These are phyloP conservation scores for Dysdera silvatica DNA, from an alignment of 1,140 invertebrate species.

Conservation along the genomic window DNA sequence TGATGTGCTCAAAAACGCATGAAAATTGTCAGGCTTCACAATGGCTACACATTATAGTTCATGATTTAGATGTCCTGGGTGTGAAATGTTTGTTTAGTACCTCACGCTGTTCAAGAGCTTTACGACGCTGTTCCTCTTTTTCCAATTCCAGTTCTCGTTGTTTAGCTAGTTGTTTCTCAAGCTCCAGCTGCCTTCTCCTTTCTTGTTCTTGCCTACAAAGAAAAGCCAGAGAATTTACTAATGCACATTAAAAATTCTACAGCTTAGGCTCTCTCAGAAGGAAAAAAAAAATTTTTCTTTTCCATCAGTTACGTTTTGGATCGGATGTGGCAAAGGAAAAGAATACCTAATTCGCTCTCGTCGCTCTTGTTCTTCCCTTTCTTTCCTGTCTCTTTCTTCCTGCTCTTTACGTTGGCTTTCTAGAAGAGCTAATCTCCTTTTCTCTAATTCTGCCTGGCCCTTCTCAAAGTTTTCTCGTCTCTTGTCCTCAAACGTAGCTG, in stretches of 20 bases:
- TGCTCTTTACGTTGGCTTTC: constrained; percentile 80
- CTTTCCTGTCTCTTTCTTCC: constrained; percentile 84
- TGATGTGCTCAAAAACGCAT: too few species aligned
- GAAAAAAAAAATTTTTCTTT: neutral
- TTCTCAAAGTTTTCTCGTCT: constrained; percentile 95
- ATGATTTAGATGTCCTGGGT: too few species aligned
- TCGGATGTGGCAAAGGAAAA: too few species aligned
- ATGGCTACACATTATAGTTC: too few species aligned
- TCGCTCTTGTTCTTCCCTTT: constrained; percentile 77
- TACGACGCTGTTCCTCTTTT: constrained; percentile 48
- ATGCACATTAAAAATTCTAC: neutral
- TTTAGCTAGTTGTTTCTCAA: constrained; percentile 66
- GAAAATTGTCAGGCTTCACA: too few species aligned
- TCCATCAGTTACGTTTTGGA: too few species aligned
- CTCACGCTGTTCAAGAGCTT: constrained; percentile 61
- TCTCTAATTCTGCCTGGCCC: constrained; percentile 92
- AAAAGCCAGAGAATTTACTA: neutral
- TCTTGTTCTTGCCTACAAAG: constrained; percentile 54
- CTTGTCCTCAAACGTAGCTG: constrained; percentile 91
- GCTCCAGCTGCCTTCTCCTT: constrained; percentile 47
- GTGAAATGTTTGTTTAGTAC: too few species aligned
- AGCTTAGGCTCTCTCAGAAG: neutral
- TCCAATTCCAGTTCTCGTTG: constrained; percentile 68
- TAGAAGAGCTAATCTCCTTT: constrained; percentile 72
- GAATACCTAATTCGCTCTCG: constrained; percentile 60